phyloP scores from a whole-genome alignment of 2,888 invertebrate genomes.

The Cryptocephalus primarius region DNA sequence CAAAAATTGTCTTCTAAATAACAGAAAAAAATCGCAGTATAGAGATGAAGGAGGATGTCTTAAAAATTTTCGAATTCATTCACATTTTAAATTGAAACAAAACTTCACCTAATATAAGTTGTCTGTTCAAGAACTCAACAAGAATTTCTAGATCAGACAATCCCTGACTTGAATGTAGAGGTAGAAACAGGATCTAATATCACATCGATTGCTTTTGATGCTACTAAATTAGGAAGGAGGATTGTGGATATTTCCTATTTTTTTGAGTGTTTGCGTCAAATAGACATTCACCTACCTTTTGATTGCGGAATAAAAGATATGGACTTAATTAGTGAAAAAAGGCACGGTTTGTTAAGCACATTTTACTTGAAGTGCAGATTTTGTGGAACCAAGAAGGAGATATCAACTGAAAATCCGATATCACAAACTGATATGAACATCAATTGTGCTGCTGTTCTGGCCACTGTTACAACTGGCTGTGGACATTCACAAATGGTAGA shows the following conservation, averaged over 20 bases:
- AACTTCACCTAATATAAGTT: too few species aligned
- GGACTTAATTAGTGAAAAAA: neutral
- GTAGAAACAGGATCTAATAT: too few species aligned
- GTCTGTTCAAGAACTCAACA: too few species aligned
- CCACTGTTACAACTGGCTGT: neutral
- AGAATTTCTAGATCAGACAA: too few species aligned
- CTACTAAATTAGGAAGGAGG: too few species aligned
- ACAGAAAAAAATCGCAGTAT: too few species aligned
- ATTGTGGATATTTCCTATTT: neutral
- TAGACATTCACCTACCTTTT: neutral
- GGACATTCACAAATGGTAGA: neutral
- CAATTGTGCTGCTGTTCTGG: neutral
- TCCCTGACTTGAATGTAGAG: too few species aligned
- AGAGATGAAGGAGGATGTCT: too few species aligned
- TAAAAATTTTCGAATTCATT: too few species aligned
- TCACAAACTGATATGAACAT: neutral
- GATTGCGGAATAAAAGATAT: neutral
- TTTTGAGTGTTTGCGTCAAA: neutral
- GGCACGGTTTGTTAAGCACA: neutral
- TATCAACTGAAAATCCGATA: neutral
- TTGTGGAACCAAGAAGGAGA: neutral
- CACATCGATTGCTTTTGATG: too few species aligned
- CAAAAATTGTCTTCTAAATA: too few species aligned
- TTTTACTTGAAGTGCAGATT: neutral
- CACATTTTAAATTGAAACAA: too few species aligned